These are phyloP conservation scores for Gila orcuttii DNA, from an alignment of 2,113 vertebrate species.

Conservation along the genomic window DNA sequence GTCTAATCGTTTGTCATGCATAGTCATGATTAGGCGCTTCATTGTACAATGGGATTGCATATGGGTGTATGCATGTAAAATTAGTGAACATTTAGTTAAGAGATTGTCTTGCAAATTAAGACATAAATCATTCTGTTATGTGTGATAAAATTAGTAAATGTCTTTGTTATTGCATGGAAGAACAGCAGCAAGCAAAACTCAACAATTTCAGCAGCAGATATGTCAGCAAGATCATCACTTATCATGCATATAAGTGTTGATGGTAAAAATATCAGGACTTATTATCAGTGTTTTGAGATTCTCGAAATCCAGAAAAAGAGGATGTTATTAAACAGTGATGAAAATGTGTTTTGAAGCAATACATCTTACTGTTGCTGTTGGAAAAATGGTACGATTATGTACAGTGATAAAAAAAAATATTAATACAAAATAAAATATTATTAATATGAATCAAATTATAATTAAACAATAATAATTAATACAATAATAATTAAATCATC, in stretches of 20 bases:
- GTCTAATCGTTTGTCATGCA: slow-evolving; percentile 41
- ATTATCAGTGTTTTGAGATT: background rate
- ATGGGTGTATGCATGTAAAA: slow-evolving; percentile 40
- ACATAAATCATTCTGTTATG: slow-evolving; percentile 30
- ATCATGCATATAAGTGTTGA: slow-evolving; percentile 32
- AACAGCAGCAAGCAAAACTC: slow-evolving; percentile 40
- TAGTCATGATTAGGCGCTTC: slow-evolving; percentile 28
- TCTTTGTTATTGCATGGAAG: background rate
- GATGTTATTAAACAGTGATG: background rate
- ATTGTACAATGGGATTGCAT: slow-evolving; percentile 43
- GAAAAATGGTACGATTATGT: slow-evolving; percentile 10
- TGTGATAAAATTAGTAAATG: slow-evolving; percentile 7
- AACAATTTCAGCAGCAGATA: slow-evolving; percentile 22
- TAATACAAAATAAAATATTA: background rate
- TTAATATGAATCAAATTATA: background rate
- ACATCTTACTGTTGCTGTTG: background rate
- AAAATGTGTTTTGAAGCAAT: background rate
- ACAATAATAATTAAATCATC: background rate
- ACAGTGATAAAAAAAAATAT: background rate
- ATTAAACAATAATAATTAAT: background rate
- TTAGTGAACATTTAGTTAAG: slow-evolving; percentile 31
- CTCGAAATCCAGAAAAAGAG: background rate
- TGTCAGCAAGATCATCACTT: background rate
- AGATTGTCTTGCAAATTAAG: slow-evolving; percentile 59
- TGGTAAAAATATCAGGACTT: background rate